A percentile compares a stretch with the other conserved stretches of the same genome.
phyloP scores from a whole-genome alignment of 2,797 vertebrate genomes.

The Uromys caudimaculatus region DNA sequence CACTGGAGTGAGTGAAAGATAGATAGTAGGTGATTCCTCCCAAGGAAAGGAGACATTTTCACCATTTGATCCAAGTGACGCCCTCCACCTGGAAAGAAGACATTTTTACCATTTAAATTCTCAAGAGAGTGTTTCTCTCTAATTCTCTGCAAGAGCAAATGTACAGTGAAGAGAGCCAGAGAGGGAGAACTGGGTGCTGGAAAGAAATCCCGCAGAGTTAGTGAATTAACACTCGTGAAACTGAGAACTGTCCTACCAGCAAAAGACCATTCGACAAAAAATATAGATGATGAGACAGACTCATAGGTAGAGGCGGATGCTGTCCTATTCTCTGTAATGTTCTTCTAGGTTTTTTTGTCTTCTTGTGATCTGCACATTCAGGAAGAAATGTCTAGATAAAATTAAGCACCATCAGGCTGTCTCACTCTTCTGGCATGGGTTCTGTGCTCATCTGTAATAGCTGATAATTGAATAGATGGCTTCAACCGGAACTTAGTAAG shows the following conservation, averaged over 20 bases:
- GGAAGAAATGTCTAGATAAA: conserved; percentile 77
- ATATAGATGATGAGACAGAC: conserved; percentile 46
- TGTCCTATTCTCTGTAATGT: background rate
- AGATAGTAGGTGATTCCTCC: background rate
- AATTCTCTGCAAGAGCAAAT: conserved; percentile 3
- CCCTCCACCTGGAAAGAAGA: background rate
- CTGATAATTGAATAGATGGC: conserved; percentile 75
- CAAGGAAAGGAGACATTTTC: background rate
- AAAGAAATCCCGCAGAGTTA: background rate
- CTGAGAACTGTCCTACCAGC: background rate
- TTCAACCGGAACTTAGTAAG: conserved; percentile 79
- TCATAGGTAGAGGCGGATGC: background rate
- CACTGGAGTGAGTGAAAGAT: background rate
- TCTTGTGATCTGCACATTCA: conserved; percentile 8
- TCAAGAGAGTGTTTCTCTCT: background rate
- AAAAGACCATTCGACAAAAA: background rate
- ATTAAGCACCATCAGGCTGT: conserved; percentile 69
- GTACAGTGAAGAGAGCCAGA: background rate
- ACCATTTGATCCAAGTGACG: background rate
- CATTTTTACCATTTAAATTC: background rate
- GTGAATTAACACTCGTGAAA: background rate
- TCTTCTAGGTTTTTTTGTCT: background rate
- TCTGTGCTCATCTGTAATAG: conserved; percentile 52
- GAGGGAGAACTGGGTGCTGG: background rate
- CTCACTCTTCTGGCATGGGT: conserved; percentile 62